Evolutionary conservation across 1,140 invertebrate species (phyloP), one percentile per base, ranked within the genome.

Genomic region (Sycophila sp.): DNA sequence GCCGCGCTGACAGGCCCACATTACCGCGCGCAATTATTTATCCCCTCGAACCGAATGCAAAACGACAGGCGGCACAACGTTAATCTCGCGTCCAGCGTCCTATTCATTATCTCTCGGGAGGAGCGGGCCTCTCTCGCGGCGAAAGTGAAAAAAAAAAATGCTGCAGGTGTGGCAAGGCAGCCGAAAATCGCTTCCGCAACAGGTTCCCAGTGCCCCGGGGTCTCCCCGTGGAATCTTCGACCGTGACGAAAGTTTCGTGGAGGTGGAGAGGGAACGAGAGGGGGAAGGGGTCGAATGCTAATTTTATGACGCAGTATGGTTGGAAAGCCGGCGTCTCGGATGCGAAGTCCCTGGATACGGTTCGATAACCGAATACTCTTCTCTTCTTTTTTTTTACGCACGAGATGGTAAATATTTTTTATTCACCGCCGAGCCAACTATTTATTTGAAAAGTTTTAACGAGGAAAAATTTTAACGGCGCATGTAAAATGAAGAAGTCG

Each of bases 161-260:
- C 7, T 7, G 19, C 19, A n/a, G 38, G 4, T 10, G 38, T 40
- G 38, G 38, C 6, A 7, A 47, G 24, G 19, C 17, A 47, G n/a
- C 42, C n/a, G n/a, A 55, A 65, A 65, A 65, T 65, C 64, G 38
- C 19, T 67, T 67, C 51, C 53, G 47, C 51, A 67, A 67, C 64
- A 67, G 64, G 64, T 68, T 36, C 28, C 36, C 15, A 17, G 26
- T 36, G 10, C 32, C 19, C 13, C 13, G 26, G 5, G 4, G 34
- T 42, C 30, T 36, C 15, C 38, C 26, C 45, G n/a, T 15, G 24
- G 17, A 45, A 45, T 45, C 24, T 19, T n/a, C 7, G n/a, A 4
- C 13, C n/a, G 19, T 22, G 42, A 10, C 42, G 42, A 49, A 49
- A 63, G 30, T 49, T n/a, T 49, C 22, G 11, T 7, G 45, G 45